Conservation (phyloP, 2,888 invertebrate species). For the Acleris holmiana region DNA sequence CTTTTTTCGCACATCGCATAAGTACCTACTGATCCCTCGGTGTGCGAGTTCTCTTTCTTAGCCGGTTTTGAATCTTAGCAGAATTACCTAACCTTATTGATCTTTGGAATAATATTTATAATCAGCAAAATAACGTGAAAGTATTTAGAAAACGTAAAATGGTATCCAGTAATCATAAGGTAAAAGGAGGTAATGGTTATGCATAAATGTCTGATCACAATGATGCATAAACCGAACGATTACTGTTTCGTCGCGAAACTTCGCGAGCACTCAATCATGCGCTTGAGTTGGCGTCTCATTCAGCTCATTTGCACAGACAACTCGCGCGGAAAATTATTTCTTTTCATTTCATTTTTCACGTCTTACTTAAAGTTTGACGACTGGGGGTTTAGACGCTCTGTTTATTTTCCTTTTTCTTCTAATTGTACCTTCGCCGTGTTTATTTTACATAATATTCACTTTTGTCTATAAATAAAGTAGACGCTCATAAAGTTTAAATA, state of each 20-base stretch:
- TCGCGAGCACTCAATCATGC: constrained; percentile 76
- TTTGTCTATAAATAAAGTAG: not conserved
- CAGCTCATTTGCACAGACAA: constrained; percentile 84
- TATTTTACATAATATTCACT: constrained; percentile 39
- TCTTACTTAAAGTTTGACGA: constrained; percentile 79
- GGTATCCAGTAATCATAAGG: too few species aligned
- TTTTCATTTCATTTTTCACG: constrained; percentile 83
- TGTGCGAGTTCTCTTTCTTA: too few species aligned
- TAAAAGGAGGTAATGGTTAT: not conserved
- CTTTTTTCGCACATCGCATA: too few species aligned
- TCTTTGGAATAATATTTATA: too few species aligned
- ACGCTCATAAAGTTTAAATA: too few species aligned
- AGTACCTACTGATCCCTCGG: too few species aligned
- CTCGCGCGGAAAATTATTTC: constrained; percentile 84
- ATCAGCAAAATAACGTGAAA: too few species aligned
- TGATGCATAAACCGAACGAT: constrained; percentile 51
- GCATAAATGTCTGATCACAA: constrained; percentile 7
- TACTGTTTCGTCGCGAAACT: constrained; percentile 64
- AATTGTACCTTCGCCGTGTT: constrained; percentile 48
- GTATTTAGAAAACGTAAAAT: too few species aligned
- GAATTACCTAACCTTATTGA: too few species aligned
- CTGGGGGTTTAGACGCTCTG: constrained; percentile 64
- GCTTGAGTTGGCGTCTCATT: constrained; percentile 76
- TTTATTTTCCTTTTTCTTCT: constrained; percentile 64
- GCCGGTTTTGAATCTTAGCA: too few species aligned